Evolutionary conservation across 1,140 invertebrate species (phyloP).

Genomic region (Lepidurus packardi): DNA sequence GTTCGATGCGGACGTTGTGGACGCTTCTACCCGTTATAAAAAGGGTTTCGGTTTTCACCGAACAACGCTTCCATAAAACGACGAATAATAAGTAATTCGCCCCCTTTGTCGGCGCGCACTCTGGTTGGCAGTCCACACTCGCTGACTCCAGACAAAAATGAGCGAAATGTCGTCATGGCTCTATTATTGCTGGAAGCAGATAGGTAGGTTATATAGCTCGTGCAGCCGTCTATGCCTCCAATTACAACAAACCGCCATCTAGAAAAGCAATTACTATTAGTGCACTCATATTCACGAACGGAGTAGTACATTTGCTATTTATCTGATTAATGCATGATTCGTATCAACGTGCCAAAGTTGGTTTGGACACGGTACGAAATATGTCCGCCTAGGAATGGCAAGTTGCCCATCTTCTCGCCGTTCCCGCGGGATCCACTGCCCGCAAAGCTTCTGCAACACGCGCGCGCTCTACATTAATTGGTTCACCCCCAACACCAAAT

Average conservation of each 20-base stretch:
- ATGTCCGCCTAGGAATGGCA: neutral
- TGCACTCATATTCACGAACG: neutral
- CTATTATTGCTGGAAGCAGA: neutral
- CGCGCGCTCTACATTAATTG: neutral
- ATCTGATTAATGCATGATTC: neutral
- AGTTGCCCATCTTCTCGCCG: neutral
- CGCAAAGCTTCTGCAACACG: neutral
- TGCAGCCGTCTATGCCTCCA: neutral
- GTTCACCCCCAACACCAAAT: neutral
- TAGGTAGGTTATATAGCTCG: neutral
- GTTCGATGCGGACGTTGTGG: constrained; percentile 23
- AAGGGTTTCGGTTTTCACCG: neutral
- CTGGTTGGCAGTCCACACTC: neutral
- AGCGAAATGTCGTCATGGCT: neutral
- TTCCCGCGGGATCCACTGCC: neutral
- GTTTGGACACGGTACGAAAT: neutral
- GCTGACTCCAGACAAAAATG: neutral
- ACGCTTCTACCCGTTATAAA: constrained; percentile 21
- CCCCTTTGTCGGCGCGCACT: neutral
- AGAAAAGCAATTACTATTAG: neutral
- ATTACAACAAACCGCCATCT: neutral
- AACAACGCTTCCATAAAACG: neutral
- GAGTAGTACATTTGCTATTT: neutral
- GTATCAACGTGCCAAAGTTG: neutral
- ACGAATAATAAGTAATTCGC: neutral